These are phyloP conservation scores for Tortrix viridana DNA, from an alignment of 2,888 invertebrate species.

Conservation along the genomic window DNA sequence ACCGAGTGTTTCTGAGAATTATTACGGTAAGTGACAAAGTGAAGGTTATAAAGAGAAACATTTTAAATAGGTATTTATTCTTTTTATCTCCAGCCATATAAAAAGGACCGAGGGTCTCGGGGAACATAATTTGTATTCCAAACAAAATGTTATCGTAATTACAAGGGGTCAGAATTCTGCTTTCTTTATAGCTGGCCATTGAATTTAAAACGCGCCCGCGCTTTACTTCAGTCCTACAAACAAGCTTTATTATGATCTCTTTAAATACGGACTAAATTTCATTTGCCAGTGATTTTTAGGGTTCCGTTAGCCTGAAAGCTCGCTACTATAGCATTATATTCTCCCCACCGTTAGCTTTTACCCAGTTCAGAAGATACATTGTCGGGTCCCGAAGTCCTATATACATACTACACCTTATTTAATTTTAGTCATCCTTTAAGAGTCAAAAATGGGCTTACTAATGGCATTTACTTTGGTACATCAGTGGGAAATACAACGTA, in stretches of 20 bases:
- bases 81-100: slow-evolving; percentile 49
- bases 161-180: slow-evolving; percentile 54
- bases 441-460: slow-evolving; percentile 14
- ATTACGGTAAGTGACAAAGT: too few species aligned
- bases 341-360: not conserved
- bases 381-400: not conserved
- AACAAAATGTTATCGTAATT: slow-evolving; percentile 63
- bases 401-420: not conserved
- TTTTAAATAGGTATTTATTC: not conserved
- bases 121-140: slow-evolving; percentile 61
- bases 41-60: too few species aligned
- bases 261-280: slow-evolving; percentile 31
- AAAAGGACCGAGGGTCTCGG: slow-evolving; percentile 43
- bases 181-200: slow-evolving; percentile 39
- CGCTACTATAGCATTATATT: not conserved
- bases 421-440: not conserved
- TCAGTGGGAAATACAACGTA: slow-evolving; percentile 13
- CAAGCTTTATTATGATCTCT: slow-evolving; percentile 35
- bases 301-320: not conserved
- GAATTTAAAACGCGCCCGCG: slow-evolving; percentile 43
- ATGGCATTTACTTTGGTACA: slow-evolving; percentile 13
- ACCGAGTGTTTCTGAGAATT: too few species aligned
- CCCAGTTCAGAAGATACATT: not conserved
- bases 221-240: slow-evolving; percentile 25
- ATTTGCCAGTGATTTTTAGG: slow-evolving; percentile 25